phyloP scores from a whole-genome alignment of 2,113 vertebrate genomes.

The Caracal caracal region DNA sequence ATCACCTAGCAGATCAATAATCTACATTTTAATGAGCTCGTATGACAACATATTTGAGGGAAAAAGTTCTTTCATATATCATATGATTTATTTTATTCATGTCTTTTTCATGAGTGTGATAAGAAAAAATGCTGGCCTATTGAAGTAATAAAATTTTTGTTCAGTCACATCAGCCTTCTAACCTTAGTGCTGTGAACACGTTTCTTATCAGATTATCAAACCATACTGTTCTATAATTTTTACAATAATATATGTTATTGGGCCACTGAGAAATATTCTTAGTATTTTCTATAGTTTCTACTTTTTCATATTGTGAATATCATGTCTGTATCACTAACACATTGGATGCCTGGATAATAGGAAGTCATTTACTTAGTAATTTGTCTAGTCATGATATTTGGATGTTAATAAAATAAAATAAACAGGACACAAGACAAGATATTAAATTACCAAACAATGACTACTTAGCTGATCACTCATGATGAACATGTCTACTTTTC shows the following conservation, averaged over 20 bases:
- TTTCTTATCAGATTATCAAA: background rate
- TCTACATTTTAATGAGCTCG: constrained; percentile 56
- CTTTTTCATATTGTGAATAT: constrained; percentile 27
- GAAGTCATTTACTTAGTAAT: constrained; percentile 33
- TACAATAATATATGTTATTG: background rate
- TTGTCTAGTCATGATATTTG: constrained; percentile 31
- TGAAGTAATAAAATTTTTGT: background rate
- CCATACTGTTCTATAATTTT: background rate
- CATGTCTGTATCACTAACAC: background rate
- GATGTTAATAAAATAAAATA: constrained; percentile 55
- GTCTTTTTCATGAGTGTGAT: constrained; percentile 9
- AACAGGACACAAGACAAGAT: background rate
- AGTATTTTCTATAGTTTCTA: background rate
- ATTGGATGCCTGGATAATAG: background rate
- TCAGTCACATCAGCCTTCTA: background rate
- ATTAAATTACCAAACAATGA: constrained; percentile 55
- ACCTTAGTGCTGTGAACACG: background rate
- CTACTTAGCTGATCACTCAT: background rate
- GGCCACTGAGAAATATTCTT: background rate
- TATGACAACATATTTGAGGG: constrained; percentile 49
- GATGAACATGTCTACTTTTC: constrained; percentile 37
- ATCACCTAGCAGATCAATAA: constrained; percentile 65
- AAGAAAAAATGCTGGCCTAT: constrained; percentile 6
- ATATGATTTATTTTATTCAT: background rate
- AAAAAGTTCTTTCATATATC: background rate